Percentiles rank a stretch among this genome's conserved stretches.
Conservation (phyloP, 2,797 vertebrate genomes). For the Aplochiton taeniatus region DNA sequence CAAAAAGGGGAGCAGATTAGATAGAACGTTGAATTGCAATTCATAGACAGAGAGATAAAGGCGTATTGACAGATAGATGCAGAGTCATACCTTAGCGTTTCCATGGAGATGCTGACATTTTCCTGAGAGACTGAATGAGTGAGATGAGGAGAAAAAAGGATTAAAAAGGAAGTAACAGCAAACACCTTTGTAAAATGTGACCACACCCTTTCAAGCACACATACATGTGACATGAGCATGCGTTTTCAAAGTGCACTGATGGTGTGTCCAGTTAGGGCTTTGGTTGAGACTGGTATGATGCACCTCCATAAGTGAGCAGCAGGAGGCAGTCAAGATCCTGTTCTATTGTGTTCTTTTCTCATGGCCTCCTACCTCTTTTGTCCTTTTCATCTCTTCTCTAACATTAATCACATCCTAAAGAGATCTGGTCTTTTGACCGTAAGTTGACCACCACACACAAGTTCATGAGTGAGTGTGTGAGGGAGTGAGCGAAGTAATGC, state of each 20-base stretch:
- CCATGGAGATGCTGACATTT: constrained; percentile 10
- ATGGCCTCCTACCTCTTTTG: not conserved
- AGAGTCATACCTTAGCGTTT: constrained; percentile 3
- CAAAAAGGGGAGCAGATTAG: not conserved
- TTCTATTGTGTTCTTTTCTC: not conserved
- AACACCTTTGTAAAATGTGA: not conserved
- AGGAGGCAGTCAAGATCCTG: not conserved
- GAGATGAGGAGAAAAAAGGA: not conserved
- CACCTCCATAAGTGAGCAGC: not conserved
- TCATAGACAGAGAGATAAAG: not conserved
- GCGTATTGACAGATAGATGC: not conserved
- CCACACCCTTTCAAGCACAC: not conserved
- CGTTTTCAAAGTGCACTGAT: no score
- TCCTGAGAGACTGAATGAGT: not conserved
- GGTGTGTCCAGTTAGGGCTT: not conserved
- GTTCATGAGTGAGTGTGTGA: no score
- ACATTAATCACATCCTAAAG: not conserved
- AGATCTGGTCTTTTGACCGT: no score
- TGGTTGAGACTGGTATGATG: no score
- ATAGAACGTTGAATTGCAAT: not conserved
- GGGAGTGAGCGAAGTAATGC: no score
- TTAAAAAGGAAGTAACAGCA: not conserved
- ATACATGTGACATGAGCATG: not conserved
- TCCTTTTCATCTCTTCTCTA: not conserved
- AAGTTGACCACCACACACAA: no score